Evolutionary conservation across 1,140 invertebrate species (phyloP), one percentile per base, ranked within the genome.

Genomic region (Drosophila prosaltans): DNA sequence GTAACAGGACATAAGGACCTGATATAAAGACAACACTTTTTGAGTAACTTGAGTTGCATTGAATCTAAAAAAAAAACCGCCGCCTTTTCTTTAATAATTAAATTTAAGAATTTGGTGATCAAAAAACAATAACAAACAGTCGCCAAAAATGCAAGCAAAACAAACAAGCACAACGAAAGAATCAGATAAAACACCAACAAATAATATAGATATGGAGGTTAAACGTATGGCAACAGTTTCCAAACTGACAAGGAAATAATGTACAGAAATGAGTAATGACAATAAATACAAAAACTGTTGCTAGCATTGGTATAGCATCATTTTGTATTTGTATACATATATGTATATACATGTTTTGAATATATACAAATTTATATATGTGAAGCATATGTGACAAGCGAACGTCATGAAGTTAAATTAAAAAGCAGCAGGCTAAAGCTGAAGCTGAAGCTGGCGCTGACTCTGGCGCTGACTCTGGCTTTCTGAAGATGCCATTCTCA

Each of bases 331-430:
- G 43, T 61, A 51, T 51, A 10, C 10, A 24, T n/a, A 11, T 26
- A 51, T 24, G 10, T 26, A 26, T 26, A 26, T 51, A 10, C 5
- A 24, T 60, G 6, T 60, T 16, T 16, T 16, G 16, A 16, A 6
- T 40, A 24, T 51, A 40, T 21, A 16, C 24, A 16, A 21, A 16
- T 40, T 1, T 74, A 72, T 74, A 78, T 78, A 67, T 75, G 36
- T 71, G 72, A 60, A 64, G 75, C 83, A 72, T 76, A 78, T 79
- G 79, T 77, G 58, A 41, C 64, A 67, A 75, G 69, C 72, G 57
- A 59, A 59, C 57, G 57, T 59, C 57, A 59, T 75, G 74, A 89
- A 89, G 81, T 85, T 89, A 89, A 89, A 89, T 89, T 89, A 85
- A 89, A 89, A 89, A 89, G 85, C 85, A 71, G 74, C 80, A 64